These are phyloP conservation scores for Varecia variegata DNA, from an alignment of 2,797 vertebrate genomes.

Conservation along the genomic window DNA sequence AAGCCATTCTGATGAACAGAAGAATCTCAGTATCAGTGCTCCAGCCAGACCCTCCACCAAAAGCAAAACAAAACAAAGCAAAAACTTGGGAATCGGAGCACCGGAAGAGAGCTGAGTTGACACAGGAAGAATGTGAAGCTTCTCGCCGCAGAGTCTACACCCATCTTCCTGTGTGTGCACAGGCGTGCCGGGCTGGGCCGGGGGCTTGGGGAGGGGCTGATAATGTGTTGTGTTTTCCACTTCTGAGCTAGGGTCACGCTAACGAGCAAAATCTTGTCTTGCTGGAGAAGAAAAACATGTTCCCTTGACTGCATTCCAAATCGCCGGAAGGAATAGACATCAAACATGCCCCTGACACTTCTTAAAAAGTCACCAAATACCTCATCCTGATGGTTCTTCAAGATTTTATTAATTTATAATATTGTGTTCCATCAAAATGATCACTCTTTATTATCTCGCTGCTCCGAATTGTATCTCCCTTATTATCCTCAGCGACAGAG, in stretches of 20 bases:
- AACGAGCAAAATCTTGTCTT: neutral
- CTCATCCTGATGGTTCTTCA: constrained; percentile 68
- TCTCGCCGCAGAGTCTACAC: neutral
- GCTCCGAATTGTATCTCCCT: constrained; percentile 71
- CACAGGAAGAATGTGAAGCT: neutral
- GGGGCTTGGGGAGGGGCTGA: neutral
- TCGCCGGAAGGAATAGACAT: neutral
- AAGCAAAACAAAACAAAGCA: neutral
- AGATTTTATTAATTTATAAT: constrained; percentile 82
- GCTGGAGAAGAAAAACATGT: neutral
- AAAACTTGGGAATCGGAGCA: neutral
- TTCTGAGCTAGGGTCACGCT: neutral
- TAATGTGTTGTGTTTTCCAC: neutral
- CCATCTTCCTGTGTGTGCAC: neutral
- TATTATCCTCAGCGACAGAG: constrained; percentile 79
- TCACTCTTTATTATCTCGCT: constrained; percentile 81
- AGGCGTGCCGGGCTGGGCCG: rapidly evolving
- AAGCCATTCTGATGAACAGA: neutral
- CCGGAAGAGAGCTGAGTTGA: neutral
- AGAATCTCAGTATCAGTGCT: neutral
- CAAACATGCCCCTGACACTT: constrained; percentile 38
- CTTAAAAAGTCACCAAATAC: constrained; percentile 62
- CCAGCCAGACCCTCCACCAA: neutral
- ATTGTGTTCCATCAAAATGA: constrained; percentile 79
- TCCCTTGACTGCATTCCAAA: neutral